Evolutionary conservation across 2,113 vertebrate species (phyloP).

Genomic region (Odobenus rosmarus): DNA sequence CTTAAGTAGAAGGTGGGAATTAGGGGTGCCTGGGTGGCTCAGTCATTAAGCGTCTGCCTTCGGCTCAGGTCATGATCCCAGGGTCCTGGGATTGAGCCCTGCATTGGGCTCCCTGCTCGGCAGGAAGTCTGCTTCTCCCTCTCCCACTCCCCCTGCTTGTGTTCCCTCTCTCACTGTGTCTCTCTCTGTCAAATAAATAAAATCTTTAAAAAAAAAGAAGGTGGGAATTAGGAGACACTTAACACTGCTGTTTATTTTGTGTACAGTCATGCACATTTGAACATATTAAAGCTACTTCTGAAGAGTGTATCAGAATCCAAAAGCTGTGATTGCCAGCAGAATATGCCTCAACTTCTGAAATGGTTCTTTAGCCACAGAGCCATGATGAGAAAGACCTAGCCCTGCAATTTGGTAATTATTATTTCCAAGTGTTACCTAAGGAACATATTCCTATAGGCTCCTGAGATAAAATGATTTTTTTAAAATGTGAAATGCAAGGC

Average conservation of each 20-base stretch:
- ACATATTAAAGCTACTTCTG: neutral
- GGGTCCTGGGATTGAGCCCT: no score
- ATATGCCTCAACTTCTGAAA: neutral
- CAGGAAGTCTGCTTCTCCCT: no score
- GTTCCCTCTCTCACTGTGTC: no score
- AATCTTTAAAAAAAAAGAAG: no score
- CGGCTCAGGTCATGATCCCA: no score
- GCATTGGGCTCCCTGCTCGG: no score
- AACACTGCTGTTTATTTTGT: fast-evolving
- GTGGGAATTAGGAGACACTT: neutral
- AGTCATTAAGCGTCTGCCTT: no score
- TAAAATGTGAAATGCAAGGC: neutral
- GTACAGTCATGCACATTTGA: neutral
- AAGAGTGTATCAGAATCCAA: no score
- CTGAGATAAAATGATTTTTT: neutral
- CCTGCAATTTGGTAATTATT: neutral
- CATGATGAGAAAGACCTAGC: neutral
- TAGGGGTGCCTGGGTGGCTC: neutral
- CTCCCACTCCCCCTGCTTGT: no score
- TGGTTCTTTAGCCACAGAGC: neutral
- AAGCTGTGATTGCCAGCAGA: neutral
- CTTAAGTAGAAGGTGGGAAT: no score
- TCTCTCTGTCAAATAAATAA: no score
- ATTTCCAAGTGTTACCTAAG: neutral
- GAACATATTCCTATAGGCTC: neutral